Evolutionary conservation across 2,888 invertebrate species (phyloP), one percentile per base, ranked within the genome.

Genomic region (Nomada hirtipes): DNA sequence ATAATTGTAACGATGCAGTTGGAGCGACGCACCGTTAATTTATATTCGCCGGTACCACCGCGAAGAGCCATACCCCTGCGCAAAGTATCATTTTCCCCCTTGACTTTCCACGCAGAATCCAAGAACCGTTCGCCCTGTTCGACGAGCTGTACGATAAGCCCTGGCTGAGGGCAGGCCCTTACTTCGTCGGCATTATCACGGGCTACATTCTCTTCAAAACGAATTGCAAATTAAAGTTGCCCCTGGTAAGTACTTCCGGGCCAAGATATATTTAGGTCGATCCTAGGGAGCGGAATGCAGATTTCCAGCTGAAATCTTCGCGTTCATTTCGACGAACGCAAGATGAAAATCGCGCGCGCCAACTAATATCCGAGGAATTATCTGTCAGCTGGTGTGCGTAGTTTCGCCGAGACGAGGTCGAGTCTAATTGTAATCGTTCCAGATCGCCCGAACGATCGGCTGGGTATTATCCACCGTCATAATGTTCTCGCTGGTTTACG

Each of bases 111-210:
- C 2, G 11, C 78, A 94, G 97, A 86, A 97, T 97, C 77, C 96
- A 97, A 88, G 96, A 97, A 90, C 97, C 97, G 0, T 97, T 97
- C 89, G 97, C 97, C 86, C 96, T 97, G 90, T 97, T 97, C 93
- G 97, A 97, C 93, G 96, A 97, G 85, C 94, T 97, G 10, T 97
- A 97, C 92, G 97, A 97, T 93, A 97, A 97, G 90, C 97, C 97
- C 11, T 97, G 97, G 97, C 95, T 97, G 83, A 95, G 97, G 89
- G 96, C 97, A 36, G 97, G 97, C 11, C 96, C 97, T 13, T 97
- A 97, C 92, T 95, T 97, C 90, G 94, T 97, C 68, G 97, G 97
- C 79, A 97, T 97, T 95, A 94, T 96, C 53, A 95, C 96, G 9
- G 97, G 97, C 1, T 97, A 97, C 94, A 95, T 96, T 76, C 94